phyloP scores from a whole-genome alignment of 1,140 invertebrate genomes.

The Drosophila elegans region DNA sequence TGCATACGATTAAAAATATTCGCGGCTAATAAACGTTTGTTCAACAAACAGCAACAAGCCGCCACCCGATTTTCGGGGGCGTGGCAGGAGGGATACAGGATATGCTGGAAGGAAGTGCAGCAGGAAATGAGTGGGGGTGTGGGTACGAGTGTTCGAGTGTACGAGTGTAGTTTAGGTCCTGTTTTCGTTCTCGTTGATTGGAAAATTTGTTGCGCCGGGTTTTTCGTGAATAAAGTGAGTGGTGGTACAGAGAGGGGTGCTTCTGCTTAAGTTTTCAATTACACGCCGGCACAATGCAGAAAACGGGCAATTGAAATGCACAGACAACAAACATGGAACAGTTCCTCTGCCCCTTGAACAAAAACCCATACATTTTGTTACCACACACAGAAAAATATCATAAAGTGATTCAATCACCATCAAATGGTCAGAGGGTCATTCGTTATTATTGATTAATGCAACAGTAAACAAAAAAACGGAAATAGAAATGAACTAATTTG shows the following conservation, averaged over 20 bases:
- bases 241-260: neutral
- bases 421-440: too few relatives aligned
- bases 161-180: constrained; percentile 12
- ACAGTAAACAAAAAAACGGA: too few relatives aligned
- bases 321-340: constrained; percentile 53
- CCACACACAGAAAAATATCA: constrained; percentile 1
- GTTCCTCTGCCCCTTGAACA: constrained; percentile 9
- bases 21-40: constrained; percentile 79
- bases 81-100: constrained; percentile 46
- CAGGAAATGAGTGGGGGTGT: constrained; percentile 44
- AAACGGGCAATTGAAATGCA: constrained; percentile 69
- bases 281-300: constrained; percentile 65
- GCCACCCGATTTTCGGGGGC: constrained; percentile 32
- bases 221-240: constrained; percentile 17
- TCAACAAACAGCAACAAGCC: constrained; percentile 67
- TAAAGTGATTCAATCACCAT: too few relatives aligned
- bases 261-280: constrained; percentile 79
- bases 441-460: too few relatives aligned
- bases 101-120: constrained; percentile 45
- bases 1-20: constrained; percentile 78
- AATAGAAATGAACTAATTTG: too few relatives aligned
- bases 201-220: constrained; percentile 55
- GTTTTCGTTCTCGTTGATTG: constrained; percentile 60
- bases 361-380: neutral
- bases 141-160: neutral